These are phyloP conservation scores for Tortricodes alternella DNA, from an alignment of 2,888 invertebrate genomes.

Conservation along the genomic window DNA sequence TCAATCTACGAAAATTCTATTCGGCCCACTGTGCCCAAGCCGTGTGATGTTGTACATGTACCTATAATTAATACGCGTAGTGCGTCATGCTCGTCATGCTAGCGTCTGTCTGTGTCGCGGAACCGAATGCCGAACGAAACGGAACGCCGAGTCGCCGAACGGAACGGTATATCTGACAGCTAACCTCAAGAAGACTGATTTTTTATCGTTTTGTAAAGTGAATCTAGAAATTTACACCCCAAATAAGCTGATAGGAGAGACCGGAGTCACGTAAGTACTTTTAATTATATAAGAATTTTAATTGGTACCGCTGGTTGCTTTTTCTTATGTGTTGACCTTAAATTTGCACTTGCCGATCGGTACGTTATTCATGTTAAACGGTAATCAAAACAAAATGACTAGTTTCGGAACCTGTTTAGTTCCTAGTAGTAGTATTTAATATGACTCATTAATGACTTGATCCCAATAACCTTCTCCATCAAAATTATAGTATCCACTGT, in stretches of 20 bases:
- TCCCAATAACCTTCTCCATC: too few species aligned
- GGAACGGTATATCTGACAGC: conserved; percentile 48
- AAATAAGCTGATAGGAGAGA: conserved; percentile 13
- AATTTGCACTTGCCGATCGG: conserved; percentile 11
- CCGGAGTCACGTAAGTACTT: conserved; percentile 18
- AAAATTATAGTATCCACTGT: too few species aligned
- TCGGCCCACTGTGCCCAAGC: too few species aligned
- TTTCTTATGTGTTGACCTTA: conserved; percentile 15
- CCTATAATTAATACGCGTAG: too few species aligned
- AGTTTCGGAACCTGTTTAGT: background rate
- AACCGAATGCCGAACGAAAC: conserved; percentile 1
- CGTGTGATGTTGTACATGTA: background rate
- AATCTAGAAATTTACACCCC: conserved; percentile 39
- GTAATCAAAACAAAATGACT: background rate
- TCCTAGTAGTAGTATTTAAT: conserved; percentile 2
- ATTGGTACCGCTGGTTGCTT: background rate
- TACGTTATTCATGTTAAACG: conserved; percentile 11
- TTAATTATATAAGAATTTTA: background rate
- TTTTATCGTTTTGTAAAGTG: conserved; percentile 53
- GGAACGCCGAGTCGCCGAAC: conserved; percentile 23
- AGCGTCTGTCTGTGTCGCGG: conserved; percentile 6
- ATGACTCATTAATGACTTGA: too few species aligned
- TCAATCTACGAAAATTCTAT: too few species aligned
- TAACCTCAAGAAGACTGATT: conserved; percentile 71
- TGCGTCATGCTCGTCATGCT: too few species aligned